These are phyloP conservation scores for Acrocephalus scirpaceus DNA, from an alignment of 2,797 vertebrate species.

Conservation along the genomic window DNA sequence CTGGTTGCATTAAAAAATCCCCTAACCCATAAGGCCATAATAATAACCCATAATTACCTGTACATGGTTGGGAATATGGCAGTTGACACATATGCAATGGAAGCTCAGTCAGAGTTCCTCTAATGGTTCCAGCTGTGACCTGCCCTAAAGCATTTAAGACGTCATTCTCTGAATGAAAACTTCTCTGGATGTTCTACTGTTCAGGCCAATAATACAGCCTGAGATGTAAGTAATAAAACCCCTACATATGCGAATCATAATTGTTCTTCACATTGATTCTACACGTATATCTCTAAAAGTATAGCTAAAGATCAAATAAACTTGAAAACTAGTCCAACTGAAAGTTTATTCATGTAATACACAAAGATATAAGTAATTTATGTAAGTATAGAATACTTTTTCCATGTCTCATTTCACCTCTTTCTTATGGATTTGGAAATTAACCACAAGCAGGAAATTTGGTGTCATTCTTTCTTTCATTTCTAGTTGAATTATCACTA, in stretches of 20 bases:
- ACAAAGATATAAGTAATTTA: neutral
- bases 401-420: neutral
- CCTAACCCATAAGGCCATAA: neutral
- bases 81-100: neutral
- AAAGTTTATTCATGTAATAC: neutral
- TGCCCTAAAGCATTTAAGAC: neutral
- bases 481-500: neutral
- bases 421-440: neutral
- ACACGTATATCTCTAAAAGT: neutral
- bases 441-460: neutral
- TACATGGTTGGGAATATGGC: neutral
- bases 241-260: neutral
- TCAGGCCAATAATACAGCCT: neutral
- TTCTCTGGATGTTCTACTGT: neutral
- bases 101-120: neutral
- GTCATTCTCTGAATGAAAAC: neutral
- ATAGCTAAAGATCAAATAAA: neutral
- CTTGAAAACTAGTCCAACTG: neutral
- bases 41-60: neutral
- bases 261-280: neutral
- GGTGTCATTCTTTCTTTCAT: neutral
- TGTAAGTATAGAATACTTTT: neutral
- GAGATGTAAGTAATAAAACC: neutral
- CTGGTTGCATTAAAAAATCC: neutral
- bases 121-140: neutral